Percentiles rank a stretch among this genome's conserved stretches.
Evolutionary conservation across 2,113 vertebrate species (phyloP).

Genomic region (Marcusenius ussheri): DNA sequence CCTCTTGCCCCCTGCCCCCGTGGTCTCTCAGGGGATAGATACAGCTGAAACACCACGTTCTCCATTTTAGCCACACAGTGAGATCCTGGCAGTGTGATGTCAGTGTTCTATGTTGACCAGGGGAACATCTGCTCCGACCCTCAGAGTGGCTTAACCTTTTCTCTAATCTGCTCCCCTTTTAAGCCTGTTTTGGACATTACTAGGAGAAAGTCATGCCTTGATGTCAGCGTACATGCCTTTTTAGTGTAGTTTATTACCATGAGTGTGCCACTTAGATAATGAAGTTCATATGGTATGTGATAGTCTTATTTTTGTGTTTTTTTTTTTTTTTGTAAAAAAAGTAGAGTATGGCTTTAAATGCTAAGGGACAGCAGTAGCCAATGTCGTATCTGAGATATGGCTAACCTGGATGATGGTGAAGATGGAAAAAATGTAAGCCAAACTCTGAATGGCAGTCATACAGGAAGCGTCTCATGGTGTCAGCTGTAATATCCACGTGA

Average conservation of each 20-base stretch:
- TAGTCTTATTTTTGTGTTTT: not conserved
- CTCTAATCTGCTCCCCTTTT: not conserved
- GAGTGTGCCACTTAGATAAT: not conserved
- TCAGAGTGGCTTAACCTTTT: not conserved
- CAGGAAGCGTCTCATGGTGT: not conserved
- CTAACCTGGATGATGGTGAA: not conserved
- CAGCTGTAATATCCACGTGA: not conserved
- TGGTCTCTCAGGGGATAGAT: not conserved
- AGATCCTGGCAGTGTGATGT: not conserved
- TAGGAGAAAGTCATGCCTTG: not conserved
- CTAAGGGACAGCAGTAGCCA: not conserved
- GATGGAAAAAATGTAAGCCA: not conserved
- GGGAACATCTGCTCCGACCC: not conserved
- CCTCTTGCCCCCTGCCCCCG: not conserved
- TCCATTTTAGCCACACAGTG: not conserved
- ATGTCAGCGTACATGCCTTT: not conserved
- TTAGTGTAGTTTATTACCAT: not conserved
- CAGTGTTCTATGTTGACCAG: not conserved
- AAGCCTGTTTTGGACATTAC: not conserved
- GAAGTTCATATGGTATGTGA: not conserved
- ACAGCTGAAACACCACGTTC: not conserved
- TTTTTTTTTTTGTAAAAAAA: not conserved
- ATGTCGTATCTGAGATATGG: not conserved
- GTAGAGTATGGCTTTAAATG: not conserved
- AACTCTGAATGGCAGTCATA: not conserved